Base-by-base conservation (phyloP, 2,888 invertebrate genomes). In the Andrena dorsata region DNA sequence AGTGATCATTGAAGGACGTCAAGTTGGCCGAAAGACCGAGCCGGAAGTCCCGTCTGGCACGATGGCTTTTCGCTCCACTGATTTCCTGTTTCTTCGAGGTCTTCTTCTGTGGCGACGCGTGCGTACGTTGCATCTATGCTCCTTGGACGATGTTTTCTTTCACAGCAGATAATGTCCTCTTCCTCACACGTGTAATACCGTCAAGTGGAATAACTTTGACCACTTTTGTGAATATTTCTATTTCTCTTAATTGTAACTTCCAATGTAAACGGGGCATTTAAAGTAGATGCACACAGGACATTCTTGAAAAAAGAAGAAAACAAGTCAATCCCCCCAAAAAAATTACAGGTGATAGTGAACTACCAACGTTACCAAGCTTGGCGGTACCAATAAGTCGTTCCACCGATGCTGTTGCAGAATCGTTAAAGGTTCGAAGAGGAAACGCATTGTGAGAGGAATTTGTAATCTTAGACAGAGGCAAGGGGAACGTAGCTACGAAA, bases 371-470 rank as follows among this genome's bases (percentile, higher is more conserved):
- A 3, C 13, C 35, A 35, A 13, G 35, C 0, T 35, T 10, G 35
- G 0, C 13, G 10, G 2, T 35, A 35, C 10, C 35, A 8, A 32
- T 3, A 41, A 41, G 26, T 60, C 10, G 60, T 63, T 20, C 53
- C 30, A 28, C 23, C 58, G 68, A 74, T 72, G 69, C 65, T 63
- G 63, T 60, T 8, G 56, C 53, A 20, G 76, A 83, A 78, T 78
- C 71, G 49, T 49, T 30, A 53, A 61, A 61, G 23, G 47, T 30
- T 28, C 58, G 77, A 82, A 82, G 76, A 76, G 76, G 70, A 86
- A 82, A 82, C 68, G 66, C 53, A 47, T 71, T 58, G 83, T 23
- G 83, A 78, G 58, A 76, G 71, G 87, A 87, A 85, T 87, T 82
- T 60, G 28, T 82, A 85, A 83, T 87, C 79, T 28, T 13, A 23